Base-by-base conservation (phyloP, 2,888 invertebrate genomes). In the Suillia variegata region DNA sequence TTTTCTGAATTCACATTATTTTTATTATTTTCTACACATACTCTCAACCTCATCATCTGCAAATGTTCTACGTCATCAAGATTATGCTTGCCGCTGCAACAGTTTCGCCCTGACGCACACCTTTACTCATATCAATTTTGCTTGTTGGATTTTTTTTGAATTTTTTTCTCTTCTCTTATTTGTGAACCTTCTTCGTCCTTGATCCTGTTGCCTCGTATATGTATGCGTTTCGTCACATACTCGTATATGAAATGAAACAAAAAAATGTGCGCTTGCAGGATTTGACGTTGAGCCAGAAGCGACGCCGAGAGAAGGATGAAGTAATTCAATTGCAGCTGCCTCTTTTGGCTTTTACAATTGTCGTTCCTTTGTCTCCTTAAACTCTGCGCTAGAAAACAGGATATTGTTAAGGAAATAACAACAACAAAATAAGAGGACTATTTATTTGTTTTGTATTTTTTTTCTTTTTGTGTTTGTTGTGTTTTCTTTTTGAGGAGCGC, bases 271-370 rank as follows among this genome's bases (percentile, higher is more conserved):
- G n/a, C n/a, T n/a, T n/a, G n/a, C n/a, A n/a, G n/a, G 26, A 26
- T 5, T 26, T 26, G 26, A n/a, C 26, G 10, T 26, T 26, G 26
- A 26, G 26, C 6, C 26, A 10, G 26, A 5, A 26, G 26, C 26
- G 10, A 10, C 26, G 26, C 6, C 26, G 26, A 26, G 18, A 17
- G 45, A 20, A 45, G 45, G 17, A 45, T 64, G 64, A 65, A 61
- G 69, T 74, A 72, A 74, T 72, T 74, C 63, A 74, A 73, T 71
- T 77, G 75, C 79, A 79, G 78, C 78, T 79, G 78, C 75, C 67
- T 69, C 72, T 71, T 72, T 68, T 70, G 68, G 62, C 60, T 64
- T 72, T 63, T 67, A 54, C 59, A 56, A n/a, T n/a, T n/a, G n/a
- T n/a, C n/a, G n/a, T 59, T 57, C 42, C 61, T 51, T 62, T 67